Evolutionary conservation across 2,113 vertebrate genomes (phyloP), one percentile per base, ranked within the genome.

Genomic region (Elaphurus davidianus): DNA sequence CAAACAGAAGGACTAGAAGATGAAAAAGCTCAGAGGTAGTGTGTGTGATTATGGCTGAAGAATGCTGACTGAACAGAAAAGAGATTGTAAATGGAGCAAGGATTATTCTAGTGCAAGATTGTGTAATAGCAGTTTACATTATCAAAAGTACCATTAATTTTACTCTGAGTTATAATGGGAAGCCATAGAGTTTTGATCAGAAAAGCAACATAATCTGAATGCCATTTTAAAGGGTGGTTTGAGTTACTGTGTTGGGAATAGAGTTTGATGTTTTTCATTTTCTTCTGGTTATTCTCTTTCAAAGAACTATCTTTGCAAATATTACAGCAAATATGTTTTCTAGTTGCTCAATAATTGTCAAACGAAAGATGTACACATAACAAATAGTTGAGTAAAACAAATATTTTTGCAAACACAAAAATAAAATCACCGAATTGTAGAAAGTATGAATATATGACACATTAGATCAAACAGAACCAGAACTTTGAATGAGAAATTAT

Each of bases 11-110:
- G 28, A 83, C 4, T 7, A 81, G 7, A 11, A 45, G 27, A 3
- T 27, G 23, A 14, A 54, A 60, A 84, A 45, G 1, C 1, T 14
- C 4, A 59, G 43, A 57, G 14, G 19, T 10, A 91, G 8, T 40
- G 6, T 7, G n/a, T 2, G 3, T 19, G 25, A n/a, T 60, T 60
- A 54, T 14, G 19, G 25, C 7, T 19, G 0, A 47, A 85, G 0
- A 1, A 28, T 14, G 43, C 4, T 33, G 3, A 93, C 43, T 0
- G n/a, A 52, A 52, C 14, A 3, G 12, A 1, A 43, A 2, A 85
- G 19, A 89, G 60, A 60, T 0, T 82, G 17, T 13, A 86, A 81
- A 7, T 6, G 17, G 19, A 76, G 19, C 43, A 85, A 92, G 14
- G 36, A 74, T 87, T 86, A 54, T 12, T 7, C 13, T 54, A 43